Conservation (phyloP, 2,797 vertebrate genomes). For the Sciaenops ocellatus region DNA sequence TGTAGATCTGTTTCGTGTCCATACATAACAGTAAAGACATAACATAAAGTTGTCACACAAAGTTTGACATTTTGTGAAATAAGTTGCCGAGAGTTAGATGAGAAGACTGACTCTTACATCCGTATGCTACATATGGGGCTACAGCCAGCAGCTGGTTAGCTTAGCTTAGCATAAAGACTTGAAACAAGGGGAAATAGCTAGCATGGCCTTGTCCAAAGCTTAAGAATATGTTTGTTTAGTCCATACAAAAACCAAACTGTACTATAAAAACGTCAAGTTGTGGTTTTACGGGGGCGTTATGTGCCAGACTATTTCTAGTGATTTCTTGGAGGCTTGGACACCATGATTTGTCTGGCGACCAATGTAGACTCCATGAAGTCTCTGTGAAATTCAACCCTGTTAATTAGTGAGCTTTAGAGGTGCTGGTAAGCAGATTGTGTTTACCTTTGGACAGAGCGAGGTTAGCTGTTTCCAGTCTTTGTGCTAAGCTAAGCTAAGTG, state of each 20-base stretch:
- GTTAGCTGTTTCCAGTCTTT: neutral
- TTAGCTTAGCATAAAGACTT: neutral
- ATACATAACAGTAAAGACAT: too few species aligned
- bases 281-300: neutral
- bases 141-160: neutral
- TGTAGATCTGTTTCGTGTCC: neutral
- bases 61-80: neutral
- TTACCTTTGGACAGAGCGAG: neutral
- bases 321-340: neutral
- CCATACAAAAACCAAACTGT: neutral
- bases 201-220: neutral
- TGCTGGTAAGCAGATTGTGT: neutral
- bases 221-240: neutral
- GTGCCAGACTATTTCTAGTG: neutral
- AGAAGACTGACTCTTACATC: neutral
- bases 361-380: constrained; percentile 1
- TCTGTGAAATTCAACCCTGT: constrained; percentile 2
- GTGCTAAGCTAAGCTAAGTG: constrained; percentile 17
- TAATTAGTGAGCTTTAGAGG: neutral
- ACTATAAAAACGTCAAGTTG: neutral
- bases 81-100: rapidly evolving
- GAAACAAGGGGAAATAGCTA: neutral
- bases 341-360: neutral
- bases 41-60: too few species aligned
- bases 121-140: neutral